These are phyloP conservation scores for Nyctereutes procyonoides DNA, from an alignment of 2,113 vertebrate species.

Conservation along the genomic window DNA sequence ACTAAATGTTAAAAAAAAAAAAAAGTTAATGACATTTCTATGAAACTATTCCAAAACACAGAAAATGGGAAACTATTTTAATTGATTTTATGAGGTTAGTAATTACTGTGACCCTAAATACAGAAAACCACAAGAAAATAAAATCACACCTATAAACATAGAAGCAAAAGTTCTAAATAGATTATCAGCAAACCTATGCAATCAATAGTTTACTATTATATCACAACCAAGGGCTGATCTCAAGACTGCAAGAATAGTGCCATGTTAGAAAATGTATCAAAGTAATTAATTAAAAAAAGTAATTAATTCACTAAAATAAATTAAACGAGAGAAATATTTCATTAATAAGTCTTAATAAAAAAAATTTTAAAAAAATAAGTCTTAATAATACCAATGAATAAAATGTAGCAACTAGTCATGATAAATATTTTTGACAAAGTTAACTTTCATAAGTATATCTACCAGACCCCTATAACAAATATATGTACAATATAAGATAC, in stretches of 20 bases:
- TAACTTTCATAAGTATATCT: background rate
- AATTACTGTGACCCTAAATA: background rate
- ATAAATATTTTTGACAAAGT: background rate
- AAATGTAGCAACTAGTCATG: background rate
- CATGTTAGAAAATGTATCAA: conserved; percentile 1
- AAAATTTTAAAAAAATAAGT: too few relatives aligned
- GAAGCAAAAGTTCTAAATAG: background rate
- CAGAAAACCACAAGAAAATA: background rate
- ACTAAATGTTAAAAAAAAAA: background rate
- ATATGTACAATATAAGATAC: background rate
- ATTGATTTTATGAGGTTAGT: background rate
- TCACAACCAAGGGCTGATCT: background rate
- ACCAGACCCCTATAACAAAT: background rate
- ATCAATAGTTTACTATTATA: background rate
- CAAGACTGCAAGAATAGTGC: background rate
- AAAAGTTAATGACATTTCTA: background rate
- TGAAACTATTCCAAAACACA: background rate
- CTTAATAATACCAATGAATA: background rate
- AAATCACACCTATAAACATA: background rate
- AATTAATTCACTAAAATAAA: conserved; percentile 19
- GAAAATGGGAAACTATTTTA: background rate
- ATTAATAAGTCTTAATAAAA: background rate
- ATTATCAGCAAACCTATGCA: background rate
- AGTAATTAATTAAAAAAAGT: background rate
- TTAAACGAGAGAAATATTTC: background rate